These are phyloP conservation scores for Monopterus albus DNA, from an alignment of 2,113 vertebrate genomes.

Conservation along the genomic window DNA sequence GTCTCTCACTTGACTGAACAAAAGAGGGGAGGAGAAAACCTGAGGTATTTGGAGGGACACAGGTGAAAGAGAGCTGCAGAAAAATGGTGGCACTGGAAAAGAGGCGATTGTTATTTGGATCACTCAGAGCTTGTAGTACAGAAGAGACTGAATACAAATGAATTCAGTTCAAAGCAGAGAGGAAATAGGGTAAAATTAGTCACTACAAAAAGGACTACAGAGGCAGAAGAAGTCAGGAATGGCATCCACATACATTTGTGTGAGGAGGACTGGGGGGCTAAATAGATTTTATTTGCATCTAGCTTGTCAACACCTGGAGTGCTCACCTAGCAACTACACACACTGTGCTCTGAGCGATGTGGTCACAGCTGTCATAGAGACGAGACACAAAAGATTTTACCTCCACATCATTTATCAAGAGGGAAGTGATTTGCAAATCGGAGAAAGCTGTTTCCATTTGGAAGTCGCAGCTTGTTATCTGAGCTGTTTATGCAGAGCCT, in stretches of 20 bases:
- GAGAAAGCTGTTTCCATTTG: conserved; percentile 7
- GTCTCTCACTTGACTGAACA: neutral
- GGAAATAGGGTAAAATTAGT: neutral
- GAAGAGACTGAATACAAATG: neutral
- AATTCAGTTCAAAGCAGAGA: neutral
- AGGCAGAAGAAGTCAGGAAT: neutral
- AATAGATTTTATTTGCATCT: conserved; percentile 15
- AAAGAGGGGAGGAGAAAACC: neutral
- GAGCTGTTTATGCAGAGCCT: neutral
- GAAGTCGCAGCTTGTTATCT: neutral
- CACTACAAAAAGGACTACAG: neutral
- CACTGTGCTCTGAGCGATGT: conserved; percentile 6
- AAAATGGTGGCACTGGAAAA: no score
- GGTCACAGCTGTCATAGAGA: conserved; percentile 72
- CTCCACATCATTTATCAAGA: conserved; percentile 21
- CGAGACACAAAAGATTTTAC: conserved; percentile 48
- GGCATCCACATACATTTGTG: neutral
- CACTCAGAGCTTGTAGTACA: neutral
- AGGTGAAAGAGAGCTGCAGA: neutral
- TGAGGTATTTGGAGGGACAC: neutral
- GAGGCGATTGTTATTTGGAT: no score
- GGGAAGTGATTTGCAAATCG: conserved; percentile 40
- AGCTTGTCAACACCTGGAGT: conserved; percentile 17
- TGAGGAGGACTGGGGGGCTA: conserved; percentile 7
- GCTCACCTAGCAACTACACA: conserved; percentile 62